Conservation (phyloP, 2,113 vertebrate genomes). For the Bostrychus sinensis region DNA sequence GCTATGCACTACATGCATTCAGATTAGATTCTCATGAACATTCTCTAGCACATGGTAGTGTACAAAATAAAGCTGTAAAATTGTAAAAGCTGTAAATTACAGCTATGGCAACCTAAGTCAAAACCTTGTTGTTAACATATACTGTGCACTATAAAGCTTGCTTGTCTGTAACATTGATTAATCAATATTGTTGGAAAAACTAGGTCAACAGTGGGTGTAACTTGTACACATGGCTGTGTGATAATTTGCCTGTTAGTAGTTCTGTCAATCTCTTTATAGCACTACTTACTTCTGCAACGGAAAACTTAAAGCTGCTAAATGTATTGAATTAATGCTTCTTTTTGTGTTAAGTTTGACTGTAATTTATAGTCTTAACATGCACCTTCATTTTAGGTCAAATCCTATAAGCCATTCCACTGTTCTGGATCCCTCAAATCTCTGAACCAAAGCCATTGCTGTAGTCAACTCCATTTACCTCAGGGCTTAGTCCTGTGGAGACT, state of each 20-base stretch:
- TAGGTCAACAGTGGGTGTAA: constrained; percentile 35
- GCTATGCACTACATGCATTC: not conserved
- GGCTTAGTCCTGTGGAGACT: constrained; percentile 31
- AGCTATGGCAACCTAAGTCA: too few relatives aligned
- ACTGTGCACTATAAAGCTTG: not conserved
- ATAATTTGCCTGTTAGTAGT: not conserved
- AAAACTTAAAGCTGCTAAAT: constrained; percentile 1
- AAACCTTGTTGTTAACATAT: not conserved
- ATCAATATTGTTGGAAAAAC: constrained; percentile 34
- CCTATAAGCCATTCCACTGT: not conserved
- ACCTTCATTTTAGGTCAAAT: constrained; percentile 15
- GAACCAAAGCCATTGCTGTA: constrained; percentile 9
- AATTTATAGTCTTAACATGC: not conserved
- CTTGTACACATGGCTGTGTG: not conserved
- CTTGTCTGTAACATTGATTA: constrained; percentile 29
- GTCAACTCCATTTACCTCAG: constrained; percentile 15
- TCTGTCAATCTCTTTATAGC: not conserved
- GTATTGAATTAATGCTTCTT: not conserved
- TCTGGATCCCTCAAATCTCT: constrained; percentile 9
- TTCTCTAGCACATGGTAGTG: constrained; percentile 14
- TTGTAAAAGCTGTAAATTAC: too few relatives aligned
- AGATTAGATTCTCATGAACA: not conserved
- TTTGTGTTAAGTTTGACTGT: constrained; percentile 1
- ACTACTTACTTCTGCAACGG: not conserved
- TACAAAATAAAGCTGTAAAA: constrained; percentile 2